Evolutionary conservation across 2,888 invertebrate genomes (phyloP).

Genomic region (Pseudococcus viburni): DNA sequence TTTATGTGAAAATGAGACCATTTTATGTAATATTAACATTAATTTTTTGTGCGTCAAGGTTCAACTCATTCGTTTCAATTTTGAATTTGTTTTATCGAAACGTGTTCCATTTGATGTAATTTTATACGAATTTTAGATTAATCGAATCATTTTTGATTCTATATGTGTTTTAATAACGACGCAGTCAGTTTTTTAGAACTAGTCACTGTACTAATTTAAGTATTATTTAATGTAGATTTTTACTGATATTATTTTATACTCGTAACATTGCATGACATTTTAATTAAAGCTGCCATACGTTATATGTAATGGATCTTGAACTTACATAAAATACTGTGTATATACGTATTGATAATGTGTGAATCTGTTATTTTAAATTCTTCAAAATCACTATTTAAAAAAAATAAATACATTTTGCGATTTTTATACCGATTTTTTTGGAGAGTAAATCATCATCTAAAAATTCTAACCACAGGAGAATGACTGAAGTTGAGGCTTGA

Average conservation of each 20-base stretch:
- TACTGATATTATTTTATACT: not conserved
- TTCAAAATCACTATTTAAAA: not conserved
- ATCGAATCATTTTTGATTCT: not conserved
- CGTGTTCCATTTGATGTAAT: not conserved
- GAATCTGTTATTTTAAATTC: not conserved
- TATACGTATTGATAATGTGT: not conserved
- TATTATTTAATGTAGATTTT: not conserved
- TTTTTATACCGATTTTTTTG: not conserved
- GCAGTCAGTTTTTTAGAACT: constrained; percentile 47
- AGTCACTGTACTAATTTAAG: constrained; percentile 48
- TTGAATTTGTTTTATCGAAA: not conserved
- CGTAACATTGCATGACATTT: not conserved
- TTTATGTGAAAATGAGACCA: not conserved
- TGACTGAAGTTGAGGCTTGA: too few relatives aligned
- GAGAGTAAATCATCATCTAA: too few relatives aligned
- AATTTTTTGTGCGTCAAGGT: not conserved
- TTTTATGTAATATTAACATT: not conserved
- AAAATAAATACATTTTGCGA: not conserved
- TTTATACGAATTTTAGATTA: not conserved
- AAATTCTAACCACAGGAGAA: too few relatives aligned
- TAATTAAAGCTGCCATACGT: constrained; percentile 31
- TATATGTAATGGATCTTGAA: not conserved
- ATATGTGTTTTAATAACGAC: not conserved
- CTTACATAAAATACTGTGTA: not conserved
- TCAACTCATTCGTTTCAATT: not conserved